Conservation (phyloP, 2,113 vertebrate species). For the Phylloscopus whistleri region DNA sequence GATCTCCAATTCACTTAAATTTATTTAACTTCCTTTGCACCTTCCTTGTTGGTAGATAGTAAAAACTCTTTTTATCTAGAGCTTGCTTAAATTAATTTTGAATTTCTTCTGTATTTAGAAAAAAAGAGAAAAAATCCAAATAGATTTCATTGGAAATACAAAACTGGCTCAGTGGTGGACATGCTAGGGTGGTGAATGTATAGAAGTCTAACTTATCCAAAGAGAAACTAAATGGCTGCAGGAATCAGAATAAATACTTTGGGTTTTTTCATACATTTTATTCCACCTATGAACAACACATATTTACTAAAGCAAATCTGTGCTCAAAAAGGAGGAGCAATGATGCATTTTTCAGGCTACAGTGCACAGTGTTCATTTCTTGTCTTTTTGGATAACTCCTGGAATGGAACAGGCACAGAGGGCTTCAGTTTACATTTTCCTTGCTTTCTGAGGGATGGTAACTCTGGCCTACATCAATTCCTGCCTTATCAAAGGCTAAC, state of each 20-base stretch:
- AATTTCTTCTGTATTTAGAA: conserved; percentile 8
- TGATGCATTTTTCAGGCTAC: not conserved
- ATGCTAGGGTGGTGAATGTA: not conserved
- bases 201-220: conserved; percentile 7
- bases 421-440: not conserved
- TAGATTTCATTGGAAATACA: not conserved
- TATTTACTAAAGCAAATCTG: not conserved
- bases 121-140: not conserved
- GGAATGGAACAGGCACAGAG: not conserved
- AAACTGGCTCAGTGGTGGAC: not conserved
- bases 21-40: not conserved
- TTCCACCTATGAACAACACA: not conserved
- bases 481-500: not conserved
- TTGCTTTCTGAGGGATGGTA: not conserved
- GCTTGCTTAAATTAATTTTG: not conserved
- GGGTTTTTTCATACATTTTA: not conserved
- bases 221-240: not conserved
- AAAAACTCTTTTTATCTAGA: not conserved
- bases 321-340: not conserved
- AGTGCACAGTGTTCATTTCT: not conserved
- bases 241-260: not conserved
- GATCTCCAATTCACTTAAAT: not conserved
- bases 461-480: not conserved
- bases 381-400: not conserved
- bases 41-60: not conserved